These are phyloP conservation scores for Doris montereyensis DNA, from an alignment of 2,888 invertebrate genomes.

Conservation along the genomic window DNA sequence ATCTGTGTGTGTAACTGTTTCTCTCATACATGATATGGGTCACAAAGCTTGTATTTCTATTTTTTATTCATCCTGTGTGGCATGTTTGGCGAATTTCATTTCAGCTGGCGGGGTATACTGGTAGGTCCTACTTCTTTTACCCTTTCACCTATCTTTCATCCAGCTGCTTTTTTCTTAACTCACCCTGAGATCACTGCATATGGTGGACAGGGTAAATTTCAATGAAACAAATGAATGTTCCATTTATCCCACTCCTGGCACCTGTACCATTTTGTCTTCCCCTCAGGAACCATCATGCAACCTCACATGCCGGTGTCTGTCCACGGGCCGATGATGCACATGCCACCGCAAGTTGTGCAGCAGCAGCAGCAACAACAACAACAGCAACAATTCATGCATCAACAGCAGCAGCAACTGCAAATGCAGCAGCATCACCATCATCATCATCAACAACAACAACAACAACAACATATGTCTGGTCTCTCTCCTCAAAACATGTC, in stretches of 20 bases:
- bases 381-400: slow-evolving; percentile 46
- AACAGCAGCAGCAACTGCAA: slow-evolving; percentile 44
- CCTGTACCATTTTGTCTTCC: not conserved
- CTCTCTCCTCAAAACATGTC: slow-evolving; percentile 23
- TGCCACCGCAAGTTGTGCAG: not conserved
- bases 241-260: no score
- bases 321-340: slow-evolving; percentile 1
- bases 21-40: not conserved
- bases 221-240: no score
- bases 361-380: not conserved
- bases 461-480: slow-evolving; percentile 28
- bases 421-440: slow-evolving; percentile 1
- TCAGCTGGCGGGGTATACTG: no score
- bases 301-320: not conserved
- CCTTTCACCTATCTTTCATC: no score
- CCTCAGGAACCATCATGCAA: not conserved
- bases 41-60: no score
- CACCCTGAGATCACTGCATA: no score
- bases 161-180: no score
- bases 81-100: no score
- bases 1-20: not conserved
- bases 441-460: slow-evolving; percentile 37
- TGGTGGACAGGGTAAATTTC: no score
- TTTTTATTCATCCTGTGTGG: no score
- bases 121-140: no score